Base-by-base conservation (phyloP, 2,888 invertebrate genomes). In the Leucozona laternaria region DNA sequence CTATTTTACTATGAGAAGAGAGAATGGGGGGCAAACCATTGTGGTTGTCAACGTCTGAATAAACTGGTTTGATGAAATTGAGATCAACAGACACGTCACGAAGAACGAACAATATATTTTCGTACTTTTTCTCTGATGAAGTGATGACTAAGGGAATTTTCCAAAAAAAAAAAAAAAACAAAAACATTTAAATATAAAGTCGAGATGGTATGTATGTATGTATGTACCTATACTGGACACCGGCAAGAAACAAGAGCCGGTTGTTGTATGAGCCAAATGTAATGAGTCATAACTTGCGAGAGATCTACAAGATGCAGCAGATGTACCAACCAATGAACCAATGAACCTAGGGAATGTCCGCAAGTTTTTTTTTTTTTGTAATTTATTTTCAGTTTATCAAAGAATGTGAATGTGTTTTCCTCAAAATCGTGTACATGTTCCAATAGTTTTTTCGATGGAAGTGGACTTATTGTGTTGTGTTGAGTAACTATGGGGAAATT, bases 101-200 rank as follows among this genome's bases (percentile, higher is more conserved):
- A 37, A 34, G 37, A 45, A 48, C 45, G 15, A 17, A 13, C 28
- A 55, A 58, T 17, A 80, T 53, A 58, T 72, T 76, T 84, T 80
- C 66, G 68, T 60, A 72, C 72, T 76, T 76, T 76, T 2, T 25
- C 15, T 11, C 13, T 50, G 20, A 4, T 66, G 66, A 28, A n/a
- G n/a, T 48, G 66, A 77, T 80, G 84, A 80, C 77, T 80, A 80
- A 77, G 62, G 72, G 45, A 55, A 60, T 72, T 77, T 85, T 77
- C 72, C 57, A 11, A 40, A 50, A 34, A 73, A 8, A 72, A 45
- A 40, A 72, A 55, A 31, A 1, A 20, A n/a, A 48, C 8, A 58
- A 5, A 28, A 2, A 20, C 4, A 37, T 60, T 45, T 28, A 45
- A 3, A 4, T 25, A 25, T 25, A 22, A 15, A 37, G 11, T 11